phyloP scores from a whole-genome alignment of 2,797 vertebrate genomes.

The Eospalax fontanierii region DNA sequence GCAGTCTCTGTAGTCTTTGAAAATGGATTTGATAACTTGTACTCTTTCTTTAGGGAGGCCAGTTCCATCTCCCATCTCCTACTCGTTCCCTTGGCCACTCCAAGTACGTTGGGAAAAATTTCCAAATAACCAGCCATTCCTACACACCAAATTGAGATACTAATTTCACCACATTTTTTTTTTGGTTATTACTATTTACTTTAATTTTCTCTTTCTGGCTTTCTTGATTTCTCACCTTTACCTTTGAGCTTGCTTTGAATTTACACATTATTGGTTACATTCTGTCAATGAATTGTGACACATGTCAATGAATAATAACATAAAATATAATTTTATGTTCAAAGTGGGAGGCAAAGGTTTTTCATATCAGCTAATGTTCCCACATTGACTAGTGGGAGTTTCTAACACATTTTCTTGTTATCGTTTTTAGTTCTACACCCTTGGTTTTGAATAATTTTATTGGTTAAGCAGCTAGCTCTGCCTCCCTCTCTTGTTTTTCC shows the following conservation, averaged over 20 bases:
- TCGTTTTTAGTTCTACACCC: background rate
- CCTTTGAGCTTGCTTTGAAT: background rate
- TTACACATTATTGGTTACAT: conserved; percentile 30
- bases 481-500: background rate
- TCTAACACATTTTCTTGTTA: background rate
- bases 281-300: conserved; percentile 19
- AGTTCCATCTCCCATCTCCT: background rate
- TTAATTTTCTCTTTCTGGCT: conserved; percentile 28
- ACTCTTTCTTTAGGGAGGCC: background rate
- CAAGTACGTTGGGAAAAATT: background rate
- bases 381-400: conserved; percentile 30
- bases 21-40: background rate
- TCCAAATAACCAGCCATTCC: background rate
- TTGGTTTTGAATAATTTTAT: background rate
- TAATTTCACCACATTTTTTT: background rate
- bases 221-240: background rate
- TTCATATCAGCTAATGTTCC: background rate
- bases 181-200: background rate
- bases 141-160: background rate
- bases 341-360: background rate
- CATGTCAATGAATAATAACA: no score
- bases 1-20: background rate
- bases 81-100: background rate
- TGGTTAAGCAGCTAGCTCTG: background rate
- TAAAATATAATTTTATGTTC: background rate